Base-by-base conservation (phyloP, 1,140 invertebrate species). In the Periplaneta americana region DNA sequence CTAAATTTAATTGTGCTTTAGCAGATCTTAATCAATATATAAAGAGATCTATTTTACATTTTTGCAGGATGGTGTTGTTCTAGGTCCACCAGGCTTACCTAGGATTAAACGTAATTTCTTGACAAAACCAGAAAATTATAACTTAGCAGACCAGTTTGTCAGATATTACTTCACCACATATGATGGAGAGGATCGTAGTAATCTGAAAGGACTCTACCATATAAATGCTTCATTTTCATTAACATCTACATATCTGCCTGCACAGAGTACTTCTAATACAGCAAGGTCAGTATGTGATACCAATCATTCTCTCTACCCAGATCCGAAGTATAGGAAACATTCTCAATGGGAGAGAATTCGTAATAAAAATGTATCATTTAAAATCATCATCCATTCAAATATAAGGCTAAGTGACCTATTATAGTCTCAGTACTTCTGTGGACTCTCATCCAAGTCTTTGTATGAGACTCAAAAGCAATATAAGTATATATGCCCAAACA, bases 171-270 rank as follows among this genome's bases (percentile, higher is more conserved):
- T 88, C 36, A 87, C 86, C 4, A 81, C 88, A 0, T 89, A 88
- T 31, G 89, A 90, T 82, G 87, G 89, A 81, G 83, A 86, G 10
- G 87, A 89, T 80, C 85, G 88, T 34, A 84, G 83, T 35, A 83
- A 88, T 2, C 85, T 90, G 82, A 85, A 87, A 36, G 89, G 89
- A 15, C 81, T 90, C 0, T 90, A 90, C 32, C 88, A 89, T 35
- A 84, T 85, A 31, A 85, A 86, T 80, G 87, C 89, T 0, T 76
- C 89, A 18, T 89, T 88, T 78, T 89, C 89, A 0, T 86, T 88
- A 85, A 89, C 88, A 5, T 36, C 36, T 48, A 80, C 34, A 22
- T 80, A 82, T 28, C 22, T 82, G 4, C 82, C 82, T 34, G 82
- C 78, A 10, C 81, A 82, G 39, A 74, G 15, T 11, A 82, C 81